These are phyloP conservation scores for Pantherophis vulpinus DNA, from an alignment of 2,797 vertebrate genomes.

Conservation along the genomic window DNA sequence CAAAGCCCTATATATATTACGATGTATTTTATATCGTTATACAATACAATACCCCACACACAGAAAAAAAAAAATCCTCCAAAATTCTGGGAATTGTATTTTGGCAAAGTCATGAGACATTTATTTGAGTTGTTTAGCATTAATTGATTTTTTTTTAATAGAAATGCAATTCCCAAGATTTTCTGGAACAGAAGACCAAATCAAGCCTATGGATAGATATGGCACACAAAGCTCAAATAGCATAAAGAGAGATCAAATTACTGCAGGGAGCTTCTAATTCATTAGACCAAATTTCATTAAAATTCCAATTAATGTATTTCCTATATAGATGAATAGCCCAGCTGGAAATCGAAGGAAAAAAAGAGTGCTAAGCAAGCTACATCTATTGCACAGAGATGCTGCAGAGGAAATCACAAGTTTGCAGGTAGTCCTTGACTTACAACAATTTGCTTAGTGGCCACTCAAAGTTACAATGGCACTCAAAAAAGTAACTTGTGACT, in stretches of 20 bases:
- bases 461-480: neutral
- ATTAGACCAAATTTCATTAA: conserved; percentile 7
- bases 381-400: neutral
- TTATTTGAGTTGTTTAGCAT: neutral
- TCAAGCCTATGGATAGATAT: neutral
- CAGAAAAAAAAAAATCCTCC: neutral
- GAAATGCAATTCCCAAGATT: neutral
- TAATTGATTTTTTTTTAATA: neutral
- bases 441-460: neutral
- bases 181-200: neutral
- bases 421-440: neutral
- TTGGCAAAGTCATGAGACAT: neutral
- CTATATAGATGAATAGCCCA: neutral
- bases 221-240: neutral
- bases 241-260: neutral
- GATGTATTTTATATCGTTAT: neutral
- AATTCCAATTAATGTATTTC: neutral
- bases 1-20: neutral
- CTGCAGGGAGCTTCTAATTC: neutral
- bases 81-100: neutral
- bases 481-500: neutral
- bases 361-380: neutral
- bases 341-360: neutral
- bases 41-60: neutral
- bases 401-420: neutral